Conservation (phyloP, 53 echinoderm and acorn worm genomes). For the Paracentrotus lividus region DNA sequence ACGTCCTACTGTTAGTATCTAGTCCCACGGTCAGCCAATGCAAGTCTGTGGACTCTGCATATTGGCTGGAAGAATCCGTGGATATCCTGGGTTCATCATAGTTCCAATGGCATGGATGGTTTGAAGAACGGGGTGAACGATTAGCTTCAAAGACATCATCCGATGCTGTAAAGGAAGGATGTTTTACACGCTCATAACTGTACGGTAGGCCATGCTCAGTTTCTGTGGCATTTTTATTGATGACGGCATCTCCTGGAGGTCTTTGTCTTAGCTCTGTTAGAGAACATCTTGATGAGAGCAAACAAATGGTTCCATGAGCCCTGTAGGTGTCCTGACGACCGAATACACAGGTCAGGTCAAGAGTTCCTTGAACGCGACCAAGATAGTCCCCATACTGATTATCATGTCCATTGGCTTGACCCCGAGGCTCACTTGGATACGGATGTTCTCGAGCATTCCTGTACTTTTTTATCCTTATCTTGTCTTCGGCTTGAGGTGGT, state of each 20-base stretch:
- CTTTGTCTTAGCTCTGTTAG: not conserved
- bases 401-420: not conserved
- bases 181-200: not conserved
- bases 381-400: not conserved
- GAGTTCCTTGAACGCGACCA: constrained; percentile 19
- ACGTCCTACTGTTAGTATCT: not conserved
- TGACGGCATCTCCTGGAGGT: not conserved
- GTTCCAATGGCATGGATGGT: not conserved
- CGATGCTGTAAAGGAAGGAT: not conserved
- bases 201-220: not conserved
- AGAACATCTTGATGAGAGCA: not conserved
- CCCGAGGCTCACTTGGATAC: not conserved
- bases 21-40: not conserved
- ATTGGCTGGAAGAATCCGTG: not conserved
- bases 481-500: not conserved
- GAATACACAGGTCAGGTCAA: constrained; percentile 33
- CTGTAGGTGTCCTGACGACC: constrained; percentile 31
- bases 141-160: not conserved
- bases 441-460: not conserved
- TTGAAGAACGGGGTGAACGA: not conserved
- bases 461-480: not conserved
- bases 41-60: not conserved
- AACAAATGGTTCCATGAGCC: constrained; percentile 22
- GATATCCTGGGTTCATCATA: not conserved
- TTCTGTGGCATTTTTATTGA: not conserved